These are phyloP conservation scores for Eublepharis macularius DNA, from an alignment of 2,113 vertebrate species.

Conservation along the genomic window DNA sequence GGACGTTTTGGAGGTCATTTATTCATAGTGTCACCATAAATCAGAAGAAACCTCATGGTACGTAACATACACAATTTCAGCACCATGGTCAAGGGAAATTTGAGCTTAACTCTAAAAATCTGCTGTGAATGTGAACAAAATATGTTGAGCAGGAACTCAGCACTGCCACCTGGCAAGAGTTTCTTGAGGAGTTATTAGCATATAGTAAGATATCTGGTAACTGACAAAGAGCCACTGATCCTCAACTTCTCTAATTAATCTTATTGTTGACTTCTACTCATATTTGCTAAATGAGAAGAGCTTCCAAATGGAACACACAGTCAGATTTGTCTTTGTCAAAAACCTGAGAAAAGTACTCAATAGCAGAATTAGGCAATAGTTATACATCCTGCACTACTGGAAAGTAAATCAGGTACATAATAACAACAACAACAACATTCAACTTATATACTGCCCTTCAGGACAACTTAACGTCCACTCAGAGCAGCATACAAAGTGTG, in stretches of 20 bases:
- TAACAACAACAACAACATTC: too few species aligned
- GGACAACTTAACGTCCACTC: too few species aligned
- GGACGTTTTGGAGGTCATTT: too few species aligned
- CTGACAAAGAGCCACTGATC: constrained; percentile 29
- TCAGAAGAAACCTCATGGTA: too few species aligned
- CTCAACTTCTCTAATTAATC: background rate
- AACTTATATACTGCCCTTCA: too few species aligned
- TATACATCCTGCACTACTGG: background rate
- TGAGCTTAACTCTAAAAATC: background rate
- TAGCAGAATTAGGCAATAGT: background rate
- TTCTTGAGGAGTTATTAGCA: background rate
- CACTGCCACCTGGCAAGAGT: constrained; percentile 31
- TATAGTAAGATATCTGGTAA: constrained; percentile 42
- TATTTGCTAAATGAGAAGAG: constrained; percentile 14
- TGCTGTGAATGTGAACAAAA: fast-evolving
- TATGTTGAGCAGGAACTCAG: fast-evolving
- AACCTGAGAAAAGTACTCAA: background rate
- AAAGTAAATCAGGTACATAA: background rate
- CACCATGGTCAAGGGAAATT: background rate
- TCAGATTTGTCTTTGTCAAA: background rate
- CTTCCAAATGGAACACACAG: constrained; percentile 30
- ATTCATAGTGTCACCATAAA: too few species aligned
- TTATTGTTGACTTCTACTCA: constrained; percentile 30
- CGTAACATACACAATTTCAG: too few species aligned
- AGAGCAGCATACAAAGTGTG: too few species aligned